A percentile compares a stretch with the other conserved stretches of the same genome.
phyloP scores from a whole-genome alignment of 1,140 invertebrate species.

The Cotesia chilonis region DNA sequence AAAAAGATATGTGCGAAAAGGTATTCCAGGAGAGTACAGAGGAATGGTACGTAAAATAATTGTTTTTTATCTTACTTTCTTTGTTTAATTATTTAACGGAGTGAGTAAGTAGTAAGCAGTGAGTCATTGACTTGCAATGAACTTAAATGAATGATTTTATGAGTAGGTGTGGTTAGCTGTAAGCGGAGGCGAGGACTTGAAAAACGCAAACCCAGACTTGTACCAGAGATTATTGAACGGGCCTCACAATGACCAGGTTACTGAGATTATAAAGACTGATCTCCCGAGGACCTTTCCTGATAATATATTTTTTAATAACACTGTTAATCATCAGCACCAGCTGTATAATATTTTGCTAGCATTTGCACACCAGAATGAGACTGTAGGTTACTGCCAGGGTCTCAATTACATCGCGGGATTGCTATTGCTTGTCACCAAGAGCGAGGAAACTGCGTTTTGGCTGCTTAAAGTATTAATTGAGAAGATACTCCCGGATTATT shows the following conservation, averaged over 20 bases:
- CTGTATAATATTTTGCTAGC: conserved; percentile 87
- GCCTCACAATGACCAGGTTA: conserved; percentile 73
- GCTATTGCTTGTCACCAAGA: conserved; percentile 83
- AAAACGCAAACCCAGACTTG: conserved; percentile 72
- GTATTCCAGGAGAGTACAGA: conserved; percentile 77
- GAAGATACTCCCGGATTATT: conserved; percentile 87
- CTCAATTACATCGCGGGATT: conserved; percentile 92
- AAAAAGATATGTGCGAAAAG: conserved; percentile 89
- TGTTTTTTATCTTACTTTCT: conserved; percentile 8
- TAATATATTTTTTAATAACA: conserved; percentile 88
- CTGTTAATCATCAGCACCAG: conserved; percentile 76
- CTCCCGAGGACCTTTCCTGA: conserved; percentile 91
- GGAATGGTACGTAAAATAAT: conserved; percentile 66
- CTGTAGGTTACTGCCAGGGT: conserved; percentile 92
- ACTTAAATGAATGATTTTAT: conserved; percentile 23
- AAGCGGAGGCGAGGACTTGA: conserved; percentile 79
- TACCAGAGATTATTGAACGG: conserved; percentile 76
- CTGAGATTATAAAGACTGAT: conserved; percentile 85
- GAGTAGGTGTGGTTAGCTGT: conserved; percentile 81
- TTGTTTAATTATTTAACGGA: no score
- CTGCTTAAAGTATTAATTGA: conserved; percentile 87
- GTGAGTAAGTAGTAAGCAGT: no score
- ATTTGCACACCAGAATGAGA: conserved; percentile 87
- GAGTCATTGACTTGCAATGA: not conserved
- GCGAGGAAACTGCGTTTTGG: conserved; percentile 92